Conservation (phyloP, 2,888 invertebrate species). For the Gryllus longicercus region DNA sequence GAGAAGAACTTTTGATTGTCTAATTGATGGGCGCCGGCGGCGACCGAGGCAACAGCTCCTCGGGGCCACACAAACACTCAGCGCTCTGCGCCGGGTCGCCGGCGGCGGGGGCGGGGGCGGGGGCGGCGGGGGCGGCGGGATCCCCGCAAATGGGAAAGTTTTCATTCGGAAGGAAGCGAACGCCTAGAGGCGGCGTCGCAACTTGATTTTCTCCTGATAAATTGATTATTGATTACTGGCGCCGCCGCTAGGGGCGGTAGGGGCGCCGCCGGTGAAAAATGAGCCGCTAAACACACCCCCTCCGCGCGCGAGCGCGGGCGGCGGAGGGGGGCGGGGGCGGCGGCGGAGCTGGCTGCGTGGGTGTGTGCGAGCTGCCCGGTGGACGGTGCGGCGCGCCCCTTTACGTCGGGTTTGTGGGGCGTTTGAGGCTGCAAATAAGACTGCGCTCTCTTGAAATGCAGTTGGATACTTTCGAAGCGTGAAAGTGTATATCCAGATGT, state of each 20-base stretch:
- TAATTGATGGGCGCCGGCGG: constrained; percentile 5
- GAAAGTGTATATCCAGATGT: no score
- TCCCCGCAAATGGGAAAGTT: constrained; percentile 26
- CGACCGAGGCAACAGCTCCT: not conserved
- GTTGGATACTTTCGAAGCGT: no score
- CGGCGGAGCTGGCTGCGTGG: not conserved
- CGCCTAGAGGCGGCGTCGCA: constrained; percentile 24
- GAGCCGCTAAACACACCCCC: constrained; percentile 35
- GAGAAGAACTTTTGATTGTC: constrained; percentile 17
- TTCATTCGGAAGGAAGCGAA: constrained; percentile 11
- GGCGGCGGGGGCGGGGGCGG: not conserved
- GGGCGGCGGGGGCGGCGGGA: not conserved
- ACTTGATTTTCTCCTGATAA: constrained; percentile 43
- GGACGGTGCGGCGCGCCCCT: no score
- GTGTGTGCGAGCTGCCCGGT: no score
- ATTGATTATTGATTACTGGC: constrained; percentile 42
- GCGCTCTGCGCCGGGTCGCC: no score
- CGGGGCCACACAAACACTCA: not conserved
- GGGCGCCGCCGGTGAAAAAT: constrained; percentile 34
- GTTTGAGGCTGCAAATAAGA: no score
- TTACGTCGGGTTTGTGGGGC: no score
- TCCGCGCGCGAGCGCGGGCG: not conserved
- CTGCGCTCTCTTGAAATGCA: no score
- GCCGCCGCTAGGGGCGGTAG: constrained; percentile 21
- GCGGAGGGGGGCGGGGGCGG: not conserved